Conservation (phyloP, 2,113 vertebrate species). For the Mormyrus lacerda region DNA sequence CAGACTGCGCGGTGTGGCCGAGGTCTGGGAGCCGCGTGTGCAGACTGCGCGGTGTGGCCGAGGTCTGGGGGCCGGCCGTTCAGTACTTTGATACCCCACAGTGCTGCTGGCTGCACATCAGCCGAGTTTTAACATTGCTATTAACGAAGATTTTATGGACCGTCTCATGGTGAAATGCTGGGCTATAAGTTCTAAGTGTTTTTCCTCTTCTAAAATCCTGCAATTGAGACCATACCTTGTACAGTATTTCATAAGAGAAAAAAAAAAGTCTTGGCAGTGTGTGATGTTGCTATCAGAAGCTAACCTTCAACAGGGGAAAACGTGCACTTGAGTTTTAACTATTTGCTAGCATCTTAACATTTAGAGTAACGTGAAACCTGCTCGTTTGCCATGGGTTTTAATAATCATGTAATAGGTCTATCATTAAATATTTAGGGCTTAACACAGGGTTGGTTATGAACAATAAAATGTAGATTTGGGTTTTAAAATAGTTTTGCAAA, state of each 20-base stretch:
- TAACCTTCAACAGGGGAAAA: conserved; percentile 8
- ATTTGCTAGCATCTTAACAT: neutral
- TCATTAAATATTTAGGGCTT: conserved; percentile 49
- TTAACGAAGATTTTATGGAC: neutral
- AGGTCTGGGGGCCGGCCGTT: neutral
- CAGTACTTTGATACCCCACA: neutral
- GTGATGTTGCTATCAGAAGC: conserved; percentile 8
- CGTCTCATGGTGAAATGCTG: neutral
- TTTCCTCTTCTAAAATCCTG: conserved; percentile 34
- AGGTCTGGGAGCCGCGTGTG: no score
- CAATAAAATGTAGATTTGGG: conserved; percentile 42
- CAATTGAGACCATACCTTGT: conserved; percentile 32
- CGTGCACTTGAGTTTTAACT: conserved; percentile 13
- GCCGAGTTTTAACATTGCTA: neutral
- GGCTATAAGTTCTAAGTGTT: conserved; percentile 15
- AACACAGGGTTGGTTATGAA: conserved; percentile 53
- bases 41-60: no score
- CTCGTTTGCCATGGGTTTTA: conserved; percentile 8
- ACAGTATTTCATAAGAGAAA: neutral
- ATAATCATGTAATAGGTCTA: neutral
- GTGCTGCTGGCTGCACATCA: neutral
- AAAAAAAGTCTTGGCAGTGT: conserved; percentile 14
- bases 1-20: no score
- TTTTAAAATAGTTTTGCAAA: conserved; percentile 41
- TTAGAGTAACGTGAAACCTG: conserved; percentile 13